Evolutionary conservation across 2,113 vertebrate species (phyloP).

Genomic region (Chaetops frenatus): DNA sequence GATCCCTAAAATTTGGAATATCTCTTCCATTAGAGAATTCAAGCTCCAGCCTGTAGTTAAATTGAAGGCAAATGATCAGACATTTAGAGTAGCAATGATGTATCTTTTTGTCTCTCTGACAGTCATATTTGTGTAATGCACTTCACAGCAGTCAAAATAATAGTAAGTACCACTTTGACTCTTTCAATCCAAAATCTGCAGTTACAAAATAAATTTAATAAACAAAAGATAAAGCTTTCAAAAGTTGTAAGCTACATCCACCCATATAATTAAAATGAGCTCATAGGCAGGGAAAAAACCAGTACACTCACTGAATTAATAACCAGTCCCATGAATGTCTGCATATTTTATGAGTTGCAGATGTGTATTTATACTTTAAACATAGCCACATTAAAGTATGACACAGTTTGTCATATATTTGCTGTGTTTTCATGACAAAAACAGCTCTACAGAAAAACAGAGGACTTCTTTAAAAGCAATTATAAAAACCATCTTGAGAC

Average conservation of each 20-base stretch:
- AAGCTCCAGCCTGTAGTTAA: neutral
- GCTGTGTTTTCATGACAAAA: slow-evolving; percentile 27
- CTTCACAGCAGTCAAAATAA: neutral
- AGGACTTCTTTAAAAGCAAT: neutral
- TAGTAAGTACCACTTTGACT: neutral
- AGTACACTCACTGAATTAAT: slow-evolving; percentile 10
- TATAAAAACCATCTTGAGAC: slow-evolving; percentile 5
- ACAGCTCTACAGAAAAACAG: neutral
- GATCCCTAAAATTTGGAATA: neutral
- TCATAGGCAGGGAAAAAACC: neutral
- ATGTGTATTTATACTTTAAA: slow-evolving; percentile 42
- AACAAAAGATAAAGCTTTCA: neutral
- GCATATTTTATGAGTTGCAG: slow-evolving; percentile 52
- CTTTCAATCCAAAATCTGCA: neutral
- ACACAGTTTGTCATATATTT: neutral
- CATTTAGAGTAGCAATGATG: neutral
- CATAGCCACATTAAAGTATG: neutral
- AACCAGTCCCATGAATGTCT: slow-evolving; percentile 25
- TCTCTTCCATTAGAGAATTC: neutral
- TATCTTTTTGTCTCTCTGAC: neutral
- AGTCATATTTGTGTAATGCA: neutral
- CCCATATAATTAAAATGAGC: neutral
- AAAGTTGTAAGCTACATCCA: neutral
- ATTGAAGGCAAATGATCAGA: neutral
- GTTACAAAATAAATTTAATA: neutral